phyloP scores from a whole-genome alignment of 2,888 invertebrate genomes.

The Xestia xanthographa region DNA sequence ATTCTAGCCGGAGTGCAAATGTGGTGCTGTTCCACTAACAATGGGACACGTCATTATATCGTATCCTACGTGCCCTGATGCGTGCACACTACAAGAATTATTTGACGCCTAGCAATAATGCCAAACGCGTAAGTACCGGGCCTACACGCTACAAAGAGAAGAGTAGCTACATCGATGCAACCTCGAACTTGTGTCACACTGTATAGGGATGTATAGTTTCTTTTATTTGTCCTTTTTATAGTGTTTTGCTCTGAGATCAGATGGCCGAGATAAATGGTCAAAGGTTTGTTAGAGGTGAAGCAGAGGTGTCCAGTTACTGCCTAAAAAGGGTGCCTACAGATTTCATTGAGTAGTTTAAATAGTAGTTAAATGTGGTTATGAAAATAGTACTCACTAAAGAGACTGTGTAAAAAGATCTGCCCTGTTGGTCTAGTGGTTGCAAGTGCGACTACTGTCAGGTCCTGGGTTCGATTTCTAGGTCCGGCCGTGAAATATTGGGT shows the following conservation, averaged over 20 bases:
- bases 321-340: not conserved
- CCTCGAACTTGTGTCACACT: constrained; percentile 6
- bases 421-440: not conserved
- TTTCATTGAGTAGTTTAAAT: not conserved
- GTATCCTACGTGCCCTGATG: not conserved
- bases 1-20: not conserved
- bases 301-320: constrained; percentile 17
- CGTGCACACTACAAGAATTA: not conserved
- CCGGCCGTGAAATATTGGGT: not conserved
- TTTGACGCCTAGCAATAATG: not conserved
- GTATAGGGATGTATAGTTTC: constrained; percentile 46
- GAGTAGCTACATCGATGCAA: not conserved
- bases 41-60: not conserved
- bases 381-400: not conserved
- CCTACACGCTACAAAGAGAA: not conserved
- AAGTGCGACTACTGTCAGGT: too few relatives aligned
- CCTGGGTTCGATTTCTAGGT: not conserved
- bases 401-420: not conserved
- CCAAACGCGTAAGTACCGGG: too few relatives aligned
- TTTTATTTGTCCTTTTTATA: constrained; percentile 54
- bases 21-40: not conserved
- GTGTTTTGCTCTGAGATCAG: constrained; percentile 54
- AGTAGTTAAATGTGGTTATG: not conserved
- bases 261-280: constrained; percentile 40
- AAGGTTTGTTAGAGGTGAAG: constrained; percentile 23